phyloP scores from a whole-genome alignment of 1,140 invertebrate genomes.

The Drosophila triauraria region DNA sequence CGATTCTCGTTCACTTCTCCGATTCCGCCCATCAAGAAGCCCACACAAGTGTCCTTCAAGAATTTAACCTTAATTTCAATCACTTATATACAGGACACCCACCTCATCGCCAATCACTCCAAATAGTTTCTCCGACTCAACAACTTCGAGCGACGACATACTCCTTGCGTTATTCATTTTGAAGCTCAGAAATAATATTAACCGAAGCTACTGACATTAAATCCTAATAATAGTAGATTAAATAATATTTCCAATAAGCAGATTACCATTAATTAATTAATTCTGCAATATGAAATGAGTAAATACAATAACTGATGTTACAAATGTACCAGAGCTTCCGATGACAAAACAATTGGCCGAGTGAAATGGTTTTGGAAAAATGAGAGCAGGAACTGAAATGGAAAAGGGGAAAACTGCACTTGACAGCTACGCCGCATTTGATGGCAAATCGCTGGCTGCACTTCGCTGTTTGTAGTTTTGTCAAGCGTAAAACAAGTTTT shows the following conservation, averaged over 20 bases:
- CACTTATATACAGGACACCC: not conserved
- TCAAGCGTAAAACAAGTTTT: constrained; percentile 82
- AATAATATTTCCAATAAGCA: not conserved
- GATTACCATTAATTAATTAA: not conserved
- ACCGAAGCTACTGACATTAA: not conserved
- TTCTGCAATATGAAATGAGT: constrained; percentile 9
- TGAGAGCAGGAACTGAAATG: constrained; percentile 13
- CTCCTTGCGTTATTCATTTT: not conserved
- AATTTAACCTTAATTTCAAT: not conserved
- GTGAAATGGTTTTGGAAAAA: constrained; percentile 49
- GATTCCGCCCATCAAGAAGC: constrained; percentile 98
- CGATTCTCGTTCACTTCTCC: constrained; percentile 99
- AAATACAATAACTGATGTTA: not conserved
- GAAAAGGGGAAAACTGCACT: constrained; percentile 60
- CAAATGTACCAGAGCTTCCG: constrained; percentile 18
- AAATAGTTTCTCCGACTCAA: constrained; percentile 39
- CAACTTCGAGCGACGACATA: constrained; percentile 34
- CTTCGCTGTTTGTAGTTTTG: constrained; percentile 69
- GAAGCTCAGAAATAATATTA: not conserved
- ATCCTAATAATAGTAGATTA: not conserved
- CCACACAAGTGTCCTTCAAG: constrained; percentile 98
- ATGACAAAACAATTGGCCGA: constrained; percentile 49
- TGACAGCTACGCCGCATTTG: constrained; percentile 79
- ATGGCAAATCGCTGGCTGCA: constrained; percentile 79
- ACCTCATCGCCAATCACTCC: constrained; percentile 73